Evolutionary conservation across 2,888 invertebrate genomes (phyloP).

Genomic region (Sisyra terminalis): DNA sequence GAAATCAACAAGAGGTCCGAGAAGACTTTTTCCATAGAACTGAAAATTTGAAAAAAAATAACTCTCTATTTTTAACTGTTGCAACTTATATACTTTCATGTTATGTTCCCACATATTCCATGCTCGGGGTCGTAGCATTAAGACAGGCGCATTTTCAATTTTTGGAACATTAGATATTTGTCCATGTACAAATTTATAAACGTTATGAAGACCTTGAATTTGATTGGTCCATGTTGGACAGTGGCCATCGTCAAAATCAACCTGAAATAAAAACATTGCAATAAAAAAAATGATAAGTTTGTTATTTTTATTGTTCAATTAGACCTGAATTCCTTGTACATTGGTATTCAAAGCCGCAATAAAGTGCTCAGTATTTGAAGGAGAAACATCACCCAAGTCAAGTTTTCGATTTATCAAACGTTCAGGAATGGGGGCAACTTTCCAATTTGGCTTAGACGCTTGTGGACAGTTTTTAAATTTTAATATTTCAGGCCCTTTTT

Average conservation of each 20-base stretch:
- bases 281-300: neutral
- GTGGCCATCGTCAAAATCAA: slow-evolving; percentile 55
- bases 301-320: too few species aligned
- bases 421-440: slow-evolving; percentile 36
- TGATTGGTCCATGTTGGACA: slow-evolving; percentile 58
- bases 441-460: slow-evolving; percentile 35
- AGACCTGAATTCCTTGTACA: slow-evolving; percentile 41
- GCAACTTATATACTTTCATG: slow-evolving; percentile 33
- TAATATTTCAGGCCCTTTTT: slow-evolving; percentile 20
- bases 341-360: slow-evolving; percentile 33
- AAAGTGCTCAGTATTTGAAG: slow-evolving; percentile 40
- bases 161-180: slow-evolving; percentile 33
- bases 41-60: slow-evolving; percentile 17
- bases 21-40: slow-evolving; percentile 41
- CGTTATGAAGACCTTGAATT: slow-evolving; percentile 41
- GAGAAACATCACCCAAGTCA: slow-evolving; percentile 48
- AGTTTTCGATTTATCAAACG: slow-evolving; percentile 39
- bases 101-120: slow-evolving; percentile 60
- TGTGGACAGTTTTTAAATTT: slow-evolving; percentile 29
- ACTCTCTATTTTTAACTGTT: too few species aligned
- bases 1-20: slow-evolving; percentile 53
- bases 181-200: slow-evolving; percentile 35
- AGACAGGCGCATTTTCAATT: slow-evolving; percentile 36
- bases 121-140: slow-evolving; percentile 52
- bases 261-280: slow-evolving; percentile 14